Percentiles rank a stretch among this genome's conserved stretches.
phyloP scores from a whole-genome alignment of 2,113 vertebrate species.

The Nycticorax nycticorax region DNA sequence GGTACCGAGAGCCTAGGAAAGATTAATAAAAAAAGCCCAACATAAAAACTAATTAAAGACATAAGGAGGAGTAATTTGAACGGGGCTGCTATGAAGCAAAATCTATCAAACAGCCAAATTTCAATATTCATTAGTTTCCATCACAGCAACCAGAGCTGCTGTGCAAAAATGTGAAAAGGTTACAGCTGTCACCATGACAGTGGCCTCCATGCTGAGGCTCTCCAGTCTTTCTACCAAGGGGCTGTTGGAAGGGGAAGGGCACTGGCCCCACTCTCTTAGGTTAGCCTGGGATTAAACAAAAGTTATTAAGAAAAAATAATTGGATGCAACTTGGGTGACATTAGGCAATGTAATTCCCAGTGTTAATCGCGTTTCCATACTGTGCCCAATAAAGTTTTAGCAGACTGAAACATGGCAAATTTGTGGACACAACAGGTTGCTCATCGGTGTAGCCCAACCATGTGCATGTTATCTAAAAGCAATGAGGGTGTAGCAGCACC shows the following conservation, averaged over 20 bases:
- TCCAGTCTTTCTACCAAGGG: not conserved
- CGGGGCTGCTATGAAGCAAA: not conserved
- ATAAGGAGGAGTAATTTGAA: not conserved
- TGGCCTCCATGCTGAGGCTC: not conserved
- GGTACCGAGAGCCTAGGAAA: not conserved
- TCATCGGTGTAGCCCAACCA: constrained; percentile 24
- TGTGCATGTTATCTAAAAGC: not conserved
- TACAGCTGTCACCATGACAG: not conserved
- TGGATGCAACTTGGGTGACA: constrained; percentile 18
- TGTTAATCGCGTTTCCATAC: constrained; percentile 64
- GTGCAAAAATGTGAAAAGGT: not conserved
- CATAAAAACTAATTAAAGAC: not conserved
- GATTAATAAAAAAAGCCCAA: not conserved
- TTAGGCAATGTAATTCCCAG: constrained; percentile 22
- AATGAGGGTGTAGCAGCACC: not conserved
- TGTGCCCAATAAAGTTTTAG: constrained; percentile 51
- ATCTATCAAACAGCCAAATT: not conserved
- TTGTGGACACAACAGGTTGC: constrained; percentile 48
- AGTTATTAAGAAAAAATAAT: constrained; percentile 50
- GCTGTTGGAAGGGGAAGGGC: not conserved
- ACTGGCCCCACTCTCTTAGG: not conserved
- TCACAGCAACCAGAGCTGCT: not conserved
- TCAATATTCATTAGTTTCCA: constrained; percentile 19
- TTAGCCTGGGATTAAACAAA: constrained; percentile 28
- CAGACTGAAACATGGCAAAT: constrained; percentile 33